A percentile compares a stretch with the other conserved stretches of the same genome.
phyloP scores from a whole-genome alignment of 2,888 invertebrate species.

The Philopedon plagiatum region DNA sequence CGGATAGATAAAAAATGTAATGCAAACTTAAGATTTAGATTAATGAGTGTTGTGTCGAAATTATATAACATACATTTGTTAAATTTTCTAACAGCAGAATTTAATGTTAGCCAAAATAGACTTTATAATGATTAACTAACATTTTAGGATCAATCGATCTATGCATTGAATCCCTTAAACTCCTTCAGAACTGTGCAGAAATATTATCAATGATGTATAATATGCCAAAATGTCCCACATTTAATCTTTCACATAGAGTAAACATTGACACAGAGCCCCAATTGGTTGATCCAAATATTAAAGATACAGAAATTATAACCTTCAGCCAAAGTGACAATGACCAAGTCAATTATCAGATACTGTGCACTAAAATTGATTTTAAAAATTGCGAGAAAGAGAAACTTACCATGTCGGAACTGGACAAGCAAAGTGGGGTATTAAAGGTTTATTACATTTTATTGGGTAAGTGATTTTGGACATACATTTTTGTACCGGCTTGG shows the following conservation, averaged over 20 bases:
- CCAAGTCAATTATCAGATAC: conserved; percentile 76
- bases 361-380: conserved; percentile 68
- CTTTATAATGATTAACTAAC: neutral
- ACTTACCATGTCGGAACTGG: conserved; percentile 77
- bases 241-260: conserved; percentile 89
- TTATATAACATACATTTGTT: too few relatives aligned
- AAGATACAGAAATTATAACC: conserved; percentile 72
- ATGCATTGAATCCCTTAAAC: conserved; percentile 85
- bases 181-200: conserved; percentile 88
- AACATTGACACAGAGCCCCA: conserved; percentile 84
- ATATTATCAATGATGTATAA: conserved; percentile 93
- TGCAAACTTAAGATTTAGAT: too few relatives aligned
- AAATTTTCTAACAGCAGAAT: neutral
- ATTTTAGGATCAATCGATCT: conserved; percentile 70
- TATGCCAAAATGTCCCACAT: conserved; percentile 95
- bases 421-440: conserved; percentile 85
- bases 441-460: conserved; percentile 92
- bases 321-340: conserved; percentile 75
- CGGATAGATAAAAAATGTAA: too few relatives aligned
- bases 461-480: conserved; percentile 41
- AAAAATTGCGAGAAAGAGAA: conserved; percentile 69
- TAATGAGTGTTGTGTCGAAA: too few relatives aligned
- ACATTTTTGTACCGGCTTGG: too few relatives aligned
- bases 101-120: neutral
- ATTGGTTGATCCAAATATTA: conserved; percentile 88